Evolutionary conservation across 2,797 vertebrate species (phyloP).

Genomic region (Melanotaenia parkinsoni): DNA sequence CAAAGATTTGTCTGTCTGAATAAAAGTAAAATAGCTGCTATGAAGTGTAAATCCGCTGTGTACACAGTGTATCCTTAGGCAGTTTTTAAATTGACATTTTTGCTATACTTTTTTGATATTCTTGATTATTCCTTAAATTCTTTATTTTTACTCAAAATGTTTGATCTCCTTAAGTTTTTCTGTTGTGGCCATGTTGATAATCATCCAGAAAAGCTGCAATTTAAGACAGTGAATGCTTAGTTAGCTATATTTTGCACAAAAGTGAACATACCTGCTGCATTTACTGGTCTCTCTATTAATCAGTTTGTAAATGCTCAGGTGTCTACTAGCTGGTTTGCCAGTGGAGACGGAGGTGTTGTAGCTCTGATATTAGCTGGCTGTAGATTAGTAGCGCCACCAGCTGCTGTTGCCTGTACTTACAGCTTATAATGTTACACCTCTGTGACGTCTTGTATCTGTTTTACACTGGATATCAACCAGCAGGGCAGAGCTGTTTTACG

Average conservation of each 20-base stretch:
- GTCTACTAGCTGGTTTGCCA: no score
- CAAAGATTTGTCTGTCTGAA: not conserved
- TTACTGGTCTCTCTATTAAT: no score
- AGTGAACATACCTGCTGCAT: no score
- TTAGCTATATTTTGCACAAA: no score
- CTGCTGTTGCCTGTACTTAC: conserved; percentile 43
- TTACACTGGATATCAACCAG: conserved; percentile 10
- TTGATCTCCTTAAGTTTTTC: not conserved
- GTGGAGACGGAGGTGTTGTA: no score
- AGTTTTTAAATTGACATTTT: not conserved
- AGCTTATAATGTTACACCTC: conserved; percentile 39
- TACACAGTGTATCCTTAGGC: no score
- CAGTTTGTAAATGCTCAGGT: no score
- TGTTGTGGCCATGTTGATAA: no score
- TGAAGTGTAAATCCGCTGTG: not conserved
- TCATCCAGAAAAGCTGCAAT: no score
- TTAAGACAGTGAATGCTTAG: no score
- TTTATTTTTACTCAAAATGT: not conserved
- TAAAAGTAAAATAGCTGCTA: not conserved
- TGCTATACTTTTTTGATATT: not conserved
- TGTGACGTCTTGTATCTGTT: conserved; percentile 6
- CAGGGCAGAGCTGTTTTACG: conserved; percentile 11
- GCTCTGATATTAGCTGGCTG: no score
- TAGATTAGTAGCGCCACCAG: conserved; percentile 22
- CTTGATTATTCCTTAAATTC: not conserved